These are phyloP conservation scores for Lepus townsendii DNA, from an alignment of 2,797 vertebrate genomes.

Conservation along the genomic window DNA sequence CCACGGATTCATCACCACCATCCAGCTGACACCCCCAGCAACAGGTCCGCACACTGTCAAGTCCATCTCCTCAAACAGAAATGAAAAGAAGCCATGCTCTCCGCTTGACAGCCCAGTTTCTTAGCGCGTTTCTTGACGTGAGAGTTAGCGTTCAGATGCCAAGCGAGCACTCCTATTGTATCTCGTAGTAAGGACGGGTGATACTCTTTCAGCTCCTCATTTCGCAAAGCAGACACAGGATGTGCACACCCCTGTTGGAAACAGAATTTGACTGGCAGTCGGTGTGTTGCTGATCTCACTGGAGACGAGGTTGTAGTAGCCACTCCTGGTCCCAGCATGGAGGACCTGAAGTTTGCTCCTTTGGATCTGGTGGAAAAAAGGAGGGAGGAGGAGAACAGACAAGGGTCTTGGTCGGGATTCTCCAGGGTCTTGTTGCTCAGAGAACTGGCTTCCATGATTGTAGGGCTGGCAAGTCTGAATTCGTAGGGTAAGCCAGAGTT, in stretches of 20 bases:
- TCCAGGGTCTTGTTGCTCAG: not conserved
- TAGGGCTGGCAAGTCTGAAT: not conserved
- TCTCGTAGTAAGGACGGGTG: slow-evolving; percentile 66
- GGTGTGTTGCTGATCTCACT: not conserved
- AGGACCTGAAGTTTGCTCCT: not conserved
- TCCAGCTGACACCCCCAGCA: not conserved
- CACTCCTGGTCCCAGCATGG: not conserved
- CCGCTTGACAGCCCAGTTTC: not conserved
- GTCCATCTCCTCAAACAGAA: not conserved
- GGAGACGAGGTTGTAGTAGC: not conserved
- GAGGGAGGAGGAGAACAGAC: too few relatives aligned
- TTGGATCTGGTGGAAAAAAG: not conserved
- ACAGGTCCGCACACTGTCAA: not conserved
- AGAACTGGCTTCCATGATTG: fast-evolving
- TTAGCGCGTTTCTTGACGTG: not conserved
- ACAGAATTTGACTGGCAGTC: not conserved
- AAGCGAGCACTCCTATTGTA: not conserved
- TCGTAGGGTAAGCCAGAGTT: not conserved
- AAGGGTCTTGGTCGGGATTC: not conserved
- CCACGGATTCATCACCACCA: not conserved
- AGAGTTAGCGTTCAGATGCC: not conserved
- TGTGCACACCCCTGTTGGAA: slow-evolving; percentile 62
- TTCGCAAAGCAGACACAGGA: slow-evolving; percentile 63
- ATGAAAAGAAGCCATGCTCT: not conserved
- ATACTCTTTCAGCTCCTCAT: slow-evolving; percentile 67